Percentiles rank a stretch among this genome's conserved stretches.
Conservation (phyloP, 2,888 invertebrate species). For the Choristoneura rosaceana region DNA sequence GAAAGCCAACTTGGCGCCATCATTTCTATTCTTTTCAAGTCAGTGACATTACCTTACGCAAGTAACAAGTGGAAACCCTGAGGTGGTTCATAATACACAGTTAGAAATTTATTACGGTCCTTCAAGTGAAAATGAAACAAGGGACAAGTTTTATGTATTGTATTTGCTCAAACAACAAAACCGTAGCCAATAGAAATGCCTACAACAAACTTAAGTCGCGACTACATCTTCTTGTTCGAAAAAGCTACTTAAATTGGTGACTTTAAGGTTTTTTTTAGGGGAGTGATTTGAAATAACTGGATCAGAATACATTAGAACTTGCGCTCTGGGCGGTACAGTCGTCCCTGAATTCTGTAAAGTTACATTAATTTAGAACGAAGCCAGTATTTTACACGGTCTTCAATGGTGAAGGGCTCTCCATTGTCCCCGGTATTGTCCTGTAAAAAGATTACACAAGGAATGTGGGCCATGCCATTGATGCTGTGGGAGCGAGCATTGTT, state of each 20-base stretch:
- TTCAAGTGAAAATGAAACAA: constrained; percentile 63
- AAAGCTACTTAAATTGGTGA: constrained; percentile 42
- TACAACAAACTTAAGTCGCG: constrained; percentile 58
- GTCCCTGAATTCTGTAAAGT: constrained; percentile 74
- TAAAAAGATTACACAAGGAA: constrained; percentile 80
- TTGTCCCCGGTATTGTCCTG: constrained; percentile 74
- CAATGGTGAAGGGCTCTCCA: constrained; percentile 68
- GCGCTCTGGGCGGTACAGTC: constrained; percentile 73
- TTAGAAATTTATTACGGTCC: constrained; percentile 76
- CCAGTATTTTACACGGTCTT: constrained; percentile 69
- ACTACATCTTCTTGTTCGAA: constrained; percentile 11
- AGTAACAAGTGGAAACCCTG: constrained; percentile 60
- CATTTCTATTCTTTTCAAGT: constrained; percentile 48
- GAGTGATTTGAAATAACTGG: neutral
- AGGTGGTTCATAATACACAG: constrained; percentile 56
- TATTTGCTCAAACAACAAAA: constrained; percentile 65
- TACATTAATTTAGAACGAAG: constrained; percentile 79
- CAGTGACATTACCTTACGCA: constrained; percentile 54
- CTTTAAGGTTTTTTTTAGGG: constrained; percentile 43
- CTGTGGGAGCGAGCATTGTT: constrained; percentile 75
- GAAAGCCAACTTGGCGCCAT: constrained; percentile 49
- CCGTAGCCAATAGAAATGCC: constrained; percentile 73
- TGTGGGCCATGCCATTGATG: constrained; percentile 80
- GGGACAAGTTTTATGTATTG: constrained; percentile 57
- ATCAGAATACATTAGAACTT: constrained; percentile 48